Evolutionary conservation across 2,113 vertebrate species (phyloP).

Genomic region (Grammomys dolichurus): DNA sequence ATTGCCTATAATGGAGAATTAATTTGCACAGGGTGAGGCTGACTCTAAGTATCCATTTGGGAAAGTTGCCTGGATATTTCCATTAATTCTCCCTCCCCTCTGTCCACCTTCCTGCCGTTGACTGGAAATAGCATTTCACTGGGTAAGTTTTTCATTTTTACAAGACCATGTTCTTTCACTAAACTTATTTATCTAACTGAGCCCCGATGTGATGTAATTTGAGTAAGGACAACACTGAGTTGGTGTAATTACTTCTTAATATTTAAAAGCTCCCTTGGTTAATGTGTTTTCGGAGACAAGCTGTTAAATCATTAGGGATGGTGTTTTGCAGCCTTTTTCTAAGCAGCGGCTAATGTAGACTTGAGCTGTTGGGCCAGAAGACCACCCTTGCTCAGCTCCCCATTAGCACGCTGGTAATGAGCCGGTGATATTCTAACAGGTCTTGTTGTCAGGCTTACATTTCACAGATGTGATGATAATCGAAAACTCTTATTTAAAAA

Average conservation of each 20-base stretch:
- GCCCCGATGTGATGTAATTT: conserved; percentile 78
- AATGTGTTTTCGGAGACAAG: conserved; percentile 78
- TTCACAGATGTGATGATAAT: conserved; percentile 60
- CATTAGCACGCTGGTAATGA: conserved; percentile 30
- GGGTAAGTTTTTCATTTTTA: conserved; percentile 77
- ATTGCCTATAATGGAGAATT: conserved; percentile 55
- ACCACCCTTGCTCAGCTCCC: not conserved
- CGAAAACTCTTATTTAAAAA: conserved; percentile 10
- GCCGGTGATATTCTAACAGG: not conserved
- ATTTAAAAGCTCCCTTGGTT: conserved; percentile 81
- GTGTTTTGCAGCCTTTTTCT: conserved; percentile 66
- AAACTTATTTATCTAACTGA: conserved; percentile 73
- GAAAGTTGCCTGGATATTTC: conserved; percentile 62
- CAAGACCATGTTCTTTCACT: conserved; percentile 64
- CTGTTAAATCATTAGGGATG: conserved; percentile 83
- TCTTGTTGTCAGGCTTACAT: not conserved
- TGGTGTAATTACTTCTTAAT: conserved; percentile 82
- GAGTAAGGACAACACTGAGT: conserved; percentile 65
- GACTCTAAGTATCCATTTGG: conserved; percentile 55
- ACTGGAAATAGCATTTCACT: conserved; percentile 63
- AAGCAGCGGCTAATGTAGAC: conserved; percentile 64
- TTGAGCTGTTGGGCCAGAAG: conserved; percentile 24
- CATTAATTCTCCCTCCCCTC: conserved; percentile 70
- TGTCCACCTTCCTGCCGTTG: conserved; percentile 56
- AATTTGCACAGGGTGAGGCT: conserved; percentile 34